Evolutionary conservation across 2,113 vertebrate genomes (phyloP).

Genomic region (Pterophyllum scalare): DNA sequence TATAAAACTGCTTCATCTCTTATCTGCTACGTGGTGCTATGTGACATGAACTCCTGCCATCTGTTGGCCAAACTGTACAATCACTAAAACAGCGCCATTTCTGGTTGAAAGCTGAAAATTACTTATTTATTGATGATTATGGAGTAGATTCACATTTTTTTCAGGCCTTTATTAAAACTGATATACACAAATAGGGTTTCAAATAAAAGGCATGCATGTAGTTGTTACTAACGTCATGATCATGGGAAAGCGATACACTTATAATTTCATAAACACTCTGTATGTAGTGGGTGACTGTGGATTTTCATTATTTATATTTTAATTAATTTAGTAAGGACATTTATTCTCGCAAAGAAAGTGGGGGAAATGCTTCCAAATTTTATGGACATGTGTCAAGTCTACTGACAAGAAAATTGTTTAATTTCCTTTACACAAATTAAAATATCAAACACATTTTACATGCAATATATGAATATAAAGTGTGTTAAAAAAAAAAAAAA

Average conservation of each 20-base stretch:
- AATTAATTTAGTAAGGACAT: neutral
- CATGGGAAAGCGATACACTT: neutral
- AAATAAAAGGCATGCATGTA: neutral
- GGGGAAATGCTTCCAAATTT: neutral
- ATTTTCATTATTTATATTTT: neutral
- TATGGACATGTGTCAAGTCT: neutral
- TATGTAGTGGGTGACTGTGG: neutral
- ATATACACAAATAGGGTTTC: neutral
- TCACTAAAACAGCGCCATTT: neutral
- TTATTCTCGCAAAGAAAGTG: neutral
- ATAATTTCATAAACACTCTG: neutral
- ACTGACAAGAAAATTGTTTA: neutral
- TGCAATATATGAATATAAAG: neutral
- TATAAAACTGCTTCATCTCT: neutral
- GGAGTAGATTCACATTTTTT: neutral
- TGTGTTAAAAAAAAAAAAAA: neutral
- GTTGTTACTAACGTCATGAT: no score
- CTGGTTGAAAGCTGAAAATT: neutral
- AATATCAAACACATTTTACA: neutral
- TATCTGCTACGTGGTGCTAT: neutral
- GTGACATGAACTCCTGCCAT: slow-evolving; percentile 54
- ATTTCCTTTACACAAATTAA: neutral
- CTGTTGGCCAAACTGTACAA: slow-evolving; percentile 51
- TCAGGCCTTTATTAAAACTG: neutral
- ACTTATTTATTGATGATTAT: neutral